Base-by-base conservation (phyloP, 1,140 invertebrate genomes). In the Potamilus streckersoni region DNA sequence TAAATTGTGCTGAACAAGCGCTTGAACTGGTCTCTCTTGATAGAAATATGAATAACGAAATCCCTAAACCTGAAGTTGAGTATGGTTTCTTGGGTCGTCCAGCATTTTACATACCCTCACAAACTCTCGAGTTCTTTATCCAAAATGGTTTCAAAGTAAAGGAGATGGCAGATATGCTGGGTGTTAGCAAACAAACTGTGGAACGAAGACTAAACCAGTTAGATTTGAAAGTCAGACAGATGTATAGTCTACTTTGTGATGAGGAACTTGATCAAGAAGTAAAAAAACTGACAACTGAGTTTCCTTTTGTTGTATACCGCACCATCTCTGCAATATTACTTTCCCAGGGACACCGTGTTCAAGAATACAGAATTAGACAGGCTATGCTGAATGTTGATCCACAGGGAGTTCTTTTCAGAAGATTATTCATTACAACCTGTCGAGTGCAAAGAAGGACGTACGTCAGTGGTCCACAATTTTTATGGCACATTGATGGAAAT, bases 401-500 rank as follows among this genome's bases (percentile, higher is more conserved):
- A 49, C 56, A 49, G 27, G 55, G 73, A 20, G 65, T 74, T 20
- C 55, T 68, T 4, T 74, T 74, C 20, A 20, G 73, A 23, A 69
- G 38, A 55, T 23, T 74, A 60, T 74, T 74, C 56, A 14, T 69
- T 20, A 68, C 73, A 20, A 38, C 73, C 14, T 61, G n/a, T 20
- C 60, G 73, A 74, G 61, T 74, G 69, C 73, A 74, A 19, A 65
- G 57, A 65, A 74, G 73, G 63, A 69, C 73, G 2, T 74, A 74
- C 58, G 59, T 74, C 38, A 61, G 58, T 68, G 65, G 65, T 11
- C 65, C 73, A 0, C 69, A 72, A 49, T 69, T 68, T 8, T 19
- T 71, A 31, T 71, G 68, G 74, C 68, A 75, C 56, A 80, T 67
- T 71, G 69, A 79, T 63, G 70, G 64, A 68, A 73, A 79, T 55